phyloP scores from a whole-genome alignment of 2,888 invertebrate species.

The Oscheius myriophilus region DNA sequence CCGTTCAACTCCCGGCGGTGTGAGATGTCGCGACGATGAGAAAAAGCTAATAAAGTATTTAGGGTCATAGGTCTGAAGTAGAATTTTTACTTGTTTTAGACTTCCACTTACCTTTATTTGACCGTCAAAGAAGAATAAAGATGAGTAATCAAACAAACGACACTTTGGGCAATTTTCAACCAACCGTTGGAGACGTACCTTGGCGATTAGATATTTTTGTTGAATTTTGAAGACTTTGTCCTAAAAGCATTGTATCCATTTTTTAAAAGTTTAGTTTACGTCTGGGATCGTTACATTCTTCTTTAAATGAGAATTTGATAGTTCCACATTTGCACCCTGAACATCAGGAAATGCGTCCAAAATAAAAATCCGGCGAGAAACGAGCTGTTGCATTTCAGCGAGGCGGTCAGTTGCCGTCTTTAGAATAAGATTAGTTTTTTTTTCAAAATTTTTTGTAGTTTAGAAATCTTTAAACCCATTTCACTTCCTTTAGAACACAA shows the following conservation, averaged over 20 bases:
- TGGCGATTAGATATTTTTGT: background rate
- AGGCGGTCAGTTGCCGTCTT: background rate
- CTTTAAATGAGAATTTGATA: background rate
- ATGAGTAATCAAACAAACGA: background rate
- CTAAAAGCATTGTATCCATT: no score
- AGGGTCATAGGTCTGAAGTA: slow-evolving; percentile 4
- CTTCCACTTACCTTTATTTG: background rate
- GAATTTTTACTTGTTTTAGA: background rate
- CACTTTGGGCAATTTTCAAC: slow-evolving; percentile 1
- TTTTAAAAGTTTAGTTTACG: no score
- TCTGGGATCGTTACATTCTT: background rate
- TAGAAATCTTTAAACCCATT: no score
- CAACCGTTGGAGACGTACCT: background rate
- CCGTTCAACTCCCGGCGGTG: slow-evolving; percentile 5
- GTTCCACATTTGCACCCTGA: no score
- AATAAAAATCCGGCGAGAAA: background rate
- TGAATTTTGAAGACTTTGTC: background rate
- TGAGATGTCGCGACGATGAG: background rate
- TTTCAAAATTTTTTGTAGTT: no score
- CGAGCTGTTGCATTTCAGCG: background rate
- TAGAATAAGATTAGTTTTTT: background rate
- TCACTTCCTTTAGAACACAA: no score
- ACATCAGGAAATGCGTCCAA: background rate
- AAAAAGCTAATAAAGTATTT: slow-evolving; percentile 5
- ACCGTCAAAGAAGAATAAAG: background rate